These are phyloP conservation scores for Harmothoe impar DNA, from an alignment of 2,888 invertebrate species.

Conservation along the genomic window DNA sequence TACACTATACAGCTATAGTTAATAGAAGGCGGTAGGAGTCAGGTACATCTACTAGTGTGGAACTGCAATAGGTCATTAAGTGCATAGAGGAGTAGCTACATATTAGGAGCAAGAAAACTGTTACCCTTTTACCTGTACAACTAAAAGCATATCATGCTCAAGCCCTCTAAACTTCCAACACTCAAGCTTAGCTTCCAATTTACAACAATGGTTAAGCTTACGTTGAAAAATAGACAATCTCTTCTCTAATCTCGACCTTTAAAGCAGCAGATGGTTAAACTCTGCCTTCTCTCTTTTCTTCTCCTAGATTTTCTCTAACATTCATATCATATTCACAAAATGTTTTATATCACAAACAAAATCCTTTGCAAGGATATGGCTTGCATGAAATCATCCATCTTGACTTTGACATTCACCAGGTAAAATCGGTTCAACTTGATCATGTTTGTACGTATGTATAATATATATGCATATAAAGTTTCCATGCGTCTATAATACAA, in stretches of 20 bases:
- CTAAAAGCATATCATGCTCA: neutral
- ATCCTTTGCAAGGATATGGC: constrained; percentile 37
- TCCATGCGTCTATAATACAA: neutral
- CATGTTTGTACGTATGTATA: neutral
- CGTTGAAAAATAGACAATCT: constrained; percentile 55
- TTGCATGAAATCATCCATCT: neutral
- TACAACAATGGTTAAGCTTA: neutral
- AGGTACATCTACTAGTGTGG: too few relatives aligned
- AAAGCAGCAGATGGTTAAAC: neutral
- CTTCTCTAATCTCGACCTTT: constrained; percentile 42
- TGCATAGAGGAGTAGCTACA: constrained; percentile 24
- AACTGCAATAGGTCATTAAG: neutral
- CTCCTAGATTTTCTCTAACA: neutral
- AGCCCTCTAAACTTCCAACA: neutral
- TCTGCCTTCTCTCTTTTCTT: neutral
- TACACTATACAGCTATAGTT: too few relatives aligned
- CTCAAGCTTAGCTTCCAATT: constrained; percentile 6
- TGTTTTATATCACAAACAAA: constrained; percentile 52
- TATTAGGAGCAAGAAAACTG: neutral
- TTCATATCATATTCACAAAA: neutral
- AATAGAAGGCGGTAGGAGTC: too few relatives aligned
- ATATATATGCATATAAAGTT: neutral
- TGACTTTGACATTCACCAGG: neutral
- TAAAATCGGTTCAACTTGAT: neutral
- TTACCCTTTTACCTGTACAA: neutral